These are phyloP conservation scores for Percopsis transmontana DNA, from an alignment of 2,113 vertebrate genomes.

Conservation along the genomic window DNA sequence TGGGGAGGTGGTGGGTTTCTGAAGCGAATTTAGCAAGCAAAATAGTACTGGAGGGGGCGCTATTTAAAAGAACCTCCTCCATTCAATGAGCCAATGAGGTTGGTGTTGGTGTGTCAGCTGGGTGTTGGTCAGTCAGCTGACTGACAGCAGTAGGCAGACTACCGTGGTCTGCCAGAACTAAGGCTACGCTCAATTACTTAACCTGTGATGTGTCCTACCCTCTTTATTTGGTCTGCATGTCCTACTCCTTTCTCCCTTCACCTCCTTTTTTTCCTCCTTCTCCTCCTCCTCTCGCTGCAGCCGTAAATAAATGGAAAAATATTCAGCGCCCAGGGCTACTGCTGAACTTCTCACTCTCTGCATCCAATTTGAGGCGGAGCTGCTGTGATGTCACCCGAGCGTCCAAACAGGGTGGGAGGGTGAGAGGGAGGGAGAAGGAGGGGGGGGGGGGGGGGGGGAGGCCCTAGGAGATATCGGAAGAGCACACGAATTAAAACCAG, in stretches of 20 bases:
- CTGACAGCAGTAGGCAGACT: too few relatives aligned
- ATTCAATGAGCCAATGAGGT: too few relatives aligned
- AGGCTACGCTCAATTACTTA: too few relatives aligned
- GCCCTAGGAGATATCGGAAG: too few relatives aligned
- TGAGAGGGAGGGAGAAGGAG: conserved; percentile 52
- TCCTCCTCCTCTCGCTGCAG: conserved; percentile 32
- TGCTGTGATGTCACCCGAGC: conserved; percentile 77
- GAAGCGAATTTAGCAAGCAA: too few relatives aligned
- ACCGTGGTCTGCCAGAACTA: too few relatives aligned
- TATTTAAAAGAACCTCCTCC: too few relatives aligned
- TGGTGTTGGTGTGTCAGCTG: too few relatives aligned
- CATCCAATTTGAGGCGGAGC: conserved; percentile 80
- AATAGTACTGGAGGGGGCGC: too few relatives aligned
- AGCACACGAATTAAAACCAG: too few relatives aligned
- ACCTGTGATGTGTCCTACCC: conserved; percentile 73
- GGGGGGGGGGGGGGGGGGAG: conserved; percentile 55
- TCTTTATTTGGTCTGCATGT: conserved; percentile 61
- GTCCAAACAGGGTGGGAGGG: conserved; percentile 63
- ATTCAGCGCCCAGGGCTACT: conserved; percentile 80
- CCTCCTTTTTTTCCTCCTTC: conserved; percentile 9
- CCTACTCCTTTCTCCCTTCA: conserved; percentile 25
- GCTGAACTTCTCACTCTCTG: conserved; percentile 84
- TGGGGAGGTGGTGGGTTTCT: too few relatives aligned
- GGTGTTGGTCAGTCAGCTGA: too few relatives aligned
- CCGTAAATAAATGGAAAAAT: conserved; percentile 84